These are phyloP conservation scores for Hormiphora californensis DNA, from an alignment of 37 sponge, comb jelly and placozoan genomes.

Conservation along the genomic window DNA sequence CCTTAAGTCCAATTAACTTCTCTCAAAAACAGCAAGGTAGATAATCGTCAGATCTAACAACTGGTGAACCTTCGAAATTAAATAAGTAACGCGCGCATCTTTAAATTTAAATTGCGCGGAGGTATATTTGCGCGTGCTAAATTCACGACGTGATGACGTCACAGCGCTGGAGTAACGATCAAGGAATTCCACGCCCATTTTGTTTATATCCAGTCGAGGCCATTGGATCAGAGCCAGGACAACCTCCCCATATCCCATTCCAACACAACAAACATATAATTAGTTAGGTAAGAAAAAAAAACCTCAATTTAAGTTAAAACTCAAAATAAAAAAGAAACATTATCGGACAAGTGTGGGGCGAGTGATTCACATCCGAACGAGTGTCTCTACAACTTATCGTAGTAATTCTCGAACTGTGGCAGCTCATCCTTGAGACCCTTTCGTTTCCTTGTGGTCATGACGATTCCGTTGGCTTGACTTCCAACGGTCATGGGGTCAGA, in stretches of 20 bases:
- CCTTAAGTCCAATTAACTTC: no score
- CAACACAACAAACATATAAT: neutral
- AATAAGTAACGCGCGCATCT: no score
- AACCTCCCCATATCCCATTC: neutral
- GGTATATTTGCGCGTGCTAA: no score
- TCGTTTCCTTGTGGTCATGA: constrained; percentile 82
- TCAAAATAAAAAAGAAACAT: neutral
- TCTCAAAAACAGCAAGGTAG: no score
- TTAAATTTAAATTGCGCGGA: no score
- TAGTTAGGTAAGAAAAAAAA: neutral
- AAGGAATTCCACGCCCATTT: no score
- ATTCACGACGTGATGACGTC: no score
- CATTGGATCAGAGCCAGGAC: no score
- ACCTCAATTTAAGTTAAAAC: neutral
- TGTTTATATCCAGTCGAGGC: no score
- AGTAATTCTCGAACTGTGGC: constrained; percentile 77
- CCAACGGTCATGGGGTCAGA: constrained; percentile 4
- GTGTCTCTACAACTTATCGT: constrained; percentile 79
- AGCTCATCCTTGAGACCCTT: constrained; percentile 85
- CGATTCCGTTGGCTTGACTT: constrained; percentile 57
- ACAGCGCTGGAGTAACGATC: no score
- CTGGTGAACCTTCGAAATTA: no score
- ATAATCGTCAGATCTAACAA: no score
- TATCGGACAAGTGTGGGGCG: neutral
- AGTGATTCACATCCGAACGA: neutral